These are phyloP conservation scores for Chymomyza caudatula DNA, from an alignment of 2,888 invertebrate species.

Conservation along the genomic window DNA sequence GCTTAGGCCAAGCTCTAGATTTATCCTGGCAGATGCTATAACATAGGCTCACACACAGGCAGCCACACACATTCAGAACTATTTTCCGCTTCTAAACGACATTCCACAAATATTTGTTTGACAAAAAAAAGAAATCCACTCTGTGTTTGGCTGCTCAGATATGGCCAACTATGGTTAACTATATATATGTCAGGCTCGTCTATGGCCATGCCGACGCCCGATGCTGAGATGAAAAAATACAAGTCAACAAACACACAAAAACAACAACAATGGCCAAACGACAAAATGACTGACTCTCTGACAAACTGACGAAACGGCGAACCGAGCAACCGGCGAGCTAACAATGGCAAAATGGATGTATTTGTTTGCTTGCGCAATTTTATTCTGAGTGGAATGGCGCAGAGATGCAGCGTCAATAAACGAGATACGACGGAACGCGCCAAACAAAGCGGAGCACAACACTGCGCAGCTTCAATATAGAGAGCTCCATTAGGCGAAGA, in stretches of 20 bases:
- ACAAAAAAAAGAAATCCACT: neutral
- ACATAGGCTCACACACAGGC: neutral
- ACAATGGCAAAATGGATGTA: constrained; percentile 41
- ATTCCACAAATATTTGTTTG: neutral
- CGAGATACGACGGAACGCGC: constrained; percentile 53
- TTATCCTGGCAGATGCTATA: neutral
- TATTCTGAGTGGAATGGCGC: constrained; percentile 23
- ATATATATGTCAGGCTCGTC: neutral
- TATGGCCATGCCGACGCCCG: constrained; percentile 32
- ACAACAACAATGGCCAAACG: neutral
- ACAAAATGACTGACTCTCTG: too few relatives aligned
- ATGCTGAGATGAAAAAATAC: constrained; percentile 7
- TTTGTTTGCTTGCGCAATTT: constrained; percentile 55
- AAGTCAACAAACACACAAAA: neutral
- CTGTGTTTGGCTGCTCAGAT: neutral
- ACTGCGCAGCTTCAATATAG: constrained; percentile 32
- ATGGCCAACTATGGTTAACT: neutral
- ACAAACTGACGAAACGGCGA: constrained; percentile 10
- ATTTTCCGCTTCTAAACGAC: neutral
- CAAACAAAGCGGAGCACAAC: constrained; percentile 35
- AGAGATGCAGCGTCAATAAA: constrained; percentile 61
- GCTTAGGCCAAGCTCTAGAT: neutral
- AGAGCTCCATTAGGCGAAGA: constrained; percentile 47
- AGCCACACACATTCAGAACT: neutral
- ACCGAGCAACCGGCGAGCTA: neutral